Evolutionary conservation across 2,113 vertebrate species (phyloP).

Genomic region (Gobius niger): DNA sequence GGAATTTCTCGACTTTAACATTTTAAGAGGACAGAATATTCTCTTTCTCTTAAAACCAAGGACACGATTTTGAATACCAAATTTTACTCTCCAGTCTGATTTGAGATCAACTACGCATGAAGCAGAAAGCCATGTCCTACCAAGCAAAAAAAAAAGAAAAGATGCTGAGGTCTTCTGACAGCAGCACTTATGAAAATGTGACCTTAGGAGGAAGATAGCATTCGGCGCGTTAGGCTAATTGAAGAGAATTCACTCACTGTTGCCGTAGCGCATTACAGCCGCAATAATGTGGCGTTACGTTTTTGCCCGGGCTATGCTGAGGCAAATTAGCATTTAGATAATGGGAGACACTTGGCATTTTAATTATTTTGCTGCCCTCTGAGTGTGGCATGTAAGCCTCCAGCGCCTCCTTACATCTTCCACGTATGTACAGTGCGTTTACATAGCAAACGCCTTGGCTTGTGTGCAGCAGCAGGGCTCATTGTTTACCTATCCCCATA

Average conservation of each 20-base stretch:
- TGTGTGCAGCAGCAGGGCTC: conserved; percentile 42
- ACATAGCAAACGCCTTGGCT: conserved; percentile 56
- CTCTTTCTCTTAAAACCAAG: too few relatives aligned
- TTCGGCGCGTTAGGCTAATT: conserved; percentile 41
- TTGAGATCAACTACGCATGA: neutral
- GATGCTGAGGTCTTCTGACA: neutral
- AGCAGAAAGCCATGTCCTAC: neutral
- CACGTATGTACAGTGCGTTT: conserved; percentile 59
- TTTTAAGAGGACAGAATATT: too few relatives aligned
- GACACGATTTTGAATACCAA: conserved; percentile 7
- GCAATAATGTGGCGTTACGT: conserved; percentile 58
- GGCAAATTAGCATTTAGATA: conserved; percentile 74
- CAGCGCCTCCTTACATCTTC: conserved; percentile 58
- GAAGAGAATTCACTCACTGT: conserved; percentile 36
- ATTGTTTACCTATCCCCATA: too few relatives aligned
- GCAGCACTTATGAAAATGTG: conserved; percentile 24
- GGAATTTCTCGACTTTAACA: too few relatives aligned
- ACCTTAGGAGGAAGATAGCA: conserved; percentile 36
- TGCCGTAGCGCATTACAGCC: conserved; percentile 26
- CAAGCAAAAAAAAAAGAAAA: neutral
- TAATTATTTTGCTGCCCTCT: conserved; percentile 72
- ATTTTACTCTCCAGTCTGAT: neutral
- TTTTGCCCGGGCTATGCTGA: conserved; percentile 57
- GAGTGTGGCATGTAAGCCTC: conserved; percentile 58
- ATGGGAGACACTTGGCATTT: conserved; percentile 72